phyloP scores from a whole-genome alignment of 2,797 vertebrate genomes.

The Tarsius wallacei region DNA sequence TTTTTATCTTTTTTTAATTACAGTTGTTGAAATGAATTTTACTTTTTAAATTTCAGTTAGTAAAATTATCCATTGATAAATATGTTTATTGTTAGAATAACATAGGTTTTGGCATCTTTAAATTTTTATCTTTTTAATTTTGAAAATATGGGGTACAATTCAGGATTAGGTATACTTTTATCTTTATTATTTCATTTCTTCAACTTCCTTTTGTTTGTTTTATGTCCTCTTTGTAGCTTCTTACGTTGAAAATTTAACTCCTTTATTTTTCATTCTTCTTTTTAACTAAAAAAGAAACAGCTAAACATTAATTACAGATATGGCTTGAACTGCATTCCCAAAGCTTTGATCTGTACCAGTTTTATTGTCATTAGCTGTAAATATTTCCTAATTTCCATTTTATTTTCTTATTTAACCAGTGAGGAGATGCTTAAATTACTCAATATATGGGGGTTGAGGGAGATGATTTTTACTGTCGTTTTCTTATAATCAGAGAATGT shows the following conservation, averaged over 20 bases:
- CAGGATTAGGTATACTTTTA: no score
- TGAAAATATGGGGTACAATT: no score
- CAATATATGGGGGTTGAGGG: background rate
- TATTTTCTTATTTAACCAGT: background rate
- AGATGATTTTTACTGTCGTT: background rate
- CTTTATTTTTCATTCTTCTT: background rate
- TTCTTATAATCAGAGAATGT: background rate
- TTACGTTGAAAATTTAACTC: background rate
- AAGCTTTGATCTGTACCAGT: background rate
- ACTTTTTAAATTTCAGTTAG: no score
- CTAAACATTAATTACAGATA: background rate
- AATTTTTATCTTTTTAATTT: no score
- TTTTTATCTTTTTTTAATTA: background rate
- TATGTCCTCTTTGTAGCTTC: background rate
- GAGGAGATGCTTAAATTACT: background rate
- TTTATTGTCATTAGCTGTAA: background rate
- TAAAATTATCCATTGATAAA: no score
- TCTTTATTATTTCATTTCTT: conserved; percentile 1
- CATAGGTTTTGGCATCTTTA: no score
- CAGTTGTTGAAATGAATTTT: no score
- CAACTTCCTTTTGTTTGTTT: background rate
- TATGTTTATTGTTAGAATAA: no score
- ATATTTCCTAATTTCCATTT: background rate
- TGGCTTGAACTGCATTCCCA: background rate
- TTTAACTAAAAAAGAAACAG: background rate